Percentiles rank a stretch among this genome's conserved stretches.
Evolutionary conservation across 2,797 vertebrate genomes (phyloP).

Genomic region (Pipistrellus kuhlii): DNA sequence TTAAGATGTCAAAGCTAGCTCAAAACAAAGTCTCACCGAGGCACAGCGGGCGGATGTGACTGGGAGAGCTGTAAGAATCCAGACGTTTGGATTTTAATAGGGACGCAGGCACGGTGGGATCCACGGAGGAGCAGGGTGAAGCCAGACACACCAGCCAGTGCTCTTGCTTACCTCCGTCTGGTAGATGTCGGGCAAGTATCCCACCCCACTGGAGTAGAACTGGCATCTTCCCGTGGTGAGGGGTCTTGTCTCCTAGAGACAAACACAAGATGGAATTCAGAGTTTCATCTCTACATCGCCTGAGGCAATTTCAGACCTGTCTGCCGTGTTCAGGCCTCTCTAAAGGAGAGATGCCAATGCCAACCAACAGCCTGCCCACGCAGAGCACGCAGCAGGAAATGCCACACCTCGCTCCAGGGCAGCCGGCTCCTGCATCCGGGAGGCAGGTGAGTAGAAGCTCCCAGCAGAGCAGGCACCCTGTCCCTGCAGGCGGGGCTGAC

Average conservation of each 20-base stretch:
- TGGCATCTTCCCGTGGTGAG: constrained; percentile 92
- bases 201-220: constrained; percentile 91
- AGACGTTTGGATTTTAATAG: not conserved
- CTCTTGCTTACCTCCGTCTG: constrained; percentile 91
- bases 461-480: not conserved
- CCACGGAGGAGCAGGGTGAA: not conserved
- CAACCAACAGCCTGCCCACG: rapidly evolving
- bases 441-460: not conserved
- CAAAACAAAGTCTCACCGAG: not conserved
- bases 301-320: not conserved
- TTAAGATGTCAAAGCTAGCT: constrained; percentile 48
- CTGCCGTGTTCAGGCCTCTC: not conserved
- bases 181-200: constrained; percentile 92
- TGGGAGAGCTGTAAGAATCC: not conserved
- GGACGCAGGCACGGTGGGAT: not conserved
- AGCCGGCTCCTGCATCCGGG: not conserved
- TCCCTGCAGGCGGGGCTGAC: not conserved
- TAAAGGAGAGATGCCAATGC: not conserved
- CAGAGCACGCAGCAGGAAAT: not conserved
- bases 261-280: not conserved
- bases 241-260: constrained; percentile 92
- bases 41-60: not conserved
- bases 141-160: rapidly evolving
- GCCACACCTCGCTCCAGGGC: not conserved
- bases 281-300: not conserved